Conservation (phyloP, 1,140 invertebrate genomes). For the Charaxes varanes region DNA sequence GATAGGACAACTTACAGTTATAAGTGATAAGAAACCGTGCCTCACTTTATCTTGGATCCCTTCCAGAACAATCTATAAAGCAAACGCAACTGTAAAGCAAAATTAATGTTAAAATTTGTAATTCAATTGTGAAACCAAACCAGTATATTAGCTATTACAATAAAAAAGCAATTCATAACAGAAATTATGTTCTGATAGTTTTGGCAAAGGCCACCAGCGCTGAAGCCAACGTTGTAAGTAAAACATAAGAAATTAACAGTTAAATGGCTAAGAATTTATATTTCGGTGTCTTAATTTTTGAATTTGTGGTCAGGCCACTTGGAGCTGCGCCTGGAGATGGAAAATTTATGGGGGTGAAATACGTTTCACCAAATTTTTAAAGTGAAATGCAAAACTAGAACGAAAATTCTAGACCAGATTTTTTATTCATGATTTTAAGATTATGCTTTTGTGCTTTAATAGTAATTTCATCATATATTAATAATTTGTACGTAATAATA, state of each 20-base stretch:
- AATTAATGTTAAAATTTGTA: constrained; percentile 4
- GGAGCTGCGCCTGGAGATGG: not conserved
- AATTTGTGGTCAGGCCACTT: not conserved
- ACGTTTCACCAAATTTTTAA: no score
- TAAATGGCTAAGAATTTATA: not conserved
- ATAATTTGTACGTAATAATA: no score
- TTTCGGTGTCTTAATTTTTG: not conserved
- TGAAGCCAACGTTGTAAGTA: constrained; percentile 16
- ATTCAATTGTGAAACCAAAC: constrained; percentile 16
- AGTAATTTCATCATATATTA: no score
- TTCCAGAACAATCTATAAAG: constrained; percentile 7
- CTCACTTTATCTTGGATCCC: no score
- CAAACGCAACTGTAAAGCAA: constrained; percentile 6
- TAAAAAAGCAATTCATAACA: constrained; percentile 19
- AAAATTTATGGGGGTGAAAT: no score
- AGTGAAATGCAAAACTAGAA: no score
- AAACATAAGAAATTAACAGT: constrained; percentile 8
- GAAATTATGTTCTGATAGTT: constrained; percentile 18
- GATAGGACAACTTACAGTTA: no score
- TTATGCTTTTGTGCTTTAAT: no score
- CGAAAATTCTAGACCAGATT: no score
- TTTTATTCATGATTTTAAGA: no score
- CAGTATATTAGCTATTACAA: constrained; percentile 17
- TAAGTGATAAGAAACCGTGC: no score
- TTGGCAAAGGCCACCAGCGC: constrained; percentile 11